phyloP scores from a whole-genome alignment of 2,113 vertebrate genomes.

The Sapajus apella region DNA sequence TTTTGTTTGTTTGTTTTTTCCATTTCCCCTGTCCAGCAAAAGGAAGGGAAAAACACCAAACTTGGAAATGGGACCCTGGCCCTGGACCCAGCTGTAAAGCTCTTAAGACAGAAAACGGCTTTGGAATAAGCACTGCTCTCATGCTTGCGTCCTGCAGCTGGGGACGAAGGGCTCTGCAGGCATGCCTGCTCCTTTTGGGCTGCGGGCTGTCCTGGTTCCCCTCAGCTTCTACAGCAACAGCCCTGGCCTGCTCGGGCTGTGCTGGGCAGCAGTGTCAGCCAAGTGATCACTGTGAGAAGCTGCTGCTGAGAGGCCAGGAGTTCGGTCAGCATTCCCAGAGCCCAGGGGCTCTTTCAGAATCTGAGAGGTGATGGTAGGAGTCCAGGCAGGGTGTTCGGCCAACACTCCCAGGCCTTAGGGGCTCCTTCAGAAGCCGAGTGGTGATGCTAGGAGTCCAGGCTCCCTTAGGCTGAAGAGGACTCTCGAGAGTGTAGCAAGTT shows the following conservation, averaged over 20 bases:
- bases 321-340: neutral
- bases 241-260: neutral
- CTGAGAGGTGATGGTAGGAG: neutral
- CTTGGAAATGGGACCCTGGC: neutral
- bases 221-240: neutral
- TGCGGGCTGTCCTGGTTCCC: neutral
- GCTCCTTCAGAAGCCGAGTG: neutral
- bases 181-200: neutral
- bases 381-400: neutral
- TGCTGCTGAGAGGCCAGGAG: neutral
- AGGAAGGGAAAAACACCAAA: neutral
- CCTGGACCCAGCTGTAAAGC: neutral
- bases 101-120: neutral
- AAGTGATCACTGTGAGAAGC: neutral
- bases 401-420: neutral
- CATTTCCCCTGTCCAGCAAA: conserved; percentile 5
- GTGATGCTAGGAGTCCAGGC: neutral
- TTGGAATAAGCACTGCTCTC: neutral
- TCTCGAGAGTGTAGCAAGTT: neutral
- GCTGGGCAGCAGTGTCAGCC: neutral
- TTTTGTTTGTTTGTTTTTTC: neutral
- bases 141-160: rapidly evolving
- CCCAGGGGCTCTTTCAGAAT: neutral
- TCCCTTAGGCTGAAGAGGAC: neutral
- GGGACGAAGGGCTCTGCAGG: neutral